phyloP scores from a whole-genome alignment of 2,888 invertebrate genomes.

The Eupithecia insigniata region DNA sequence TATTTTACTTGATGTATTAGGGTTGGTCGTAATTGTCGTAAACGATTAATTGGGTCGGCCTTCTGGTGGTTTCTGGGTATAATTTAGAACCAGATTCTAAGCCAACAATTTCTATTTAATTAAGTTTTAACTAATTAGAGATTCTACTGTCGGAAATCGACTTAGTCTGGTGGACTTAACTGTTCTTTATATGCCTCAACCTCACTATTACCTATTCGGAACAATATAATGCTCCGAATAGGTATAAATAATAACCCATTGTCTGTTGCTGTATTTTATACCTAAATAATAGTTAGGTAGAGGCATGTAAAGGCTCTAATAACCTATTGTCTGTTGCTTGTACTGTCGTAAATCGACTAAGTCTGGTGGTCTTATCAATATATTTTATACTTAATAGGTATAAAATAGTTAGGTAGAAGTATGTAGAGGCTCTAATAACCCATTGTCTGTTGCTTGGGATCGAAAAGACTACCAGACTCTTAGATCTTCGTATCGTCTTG shows the following conservation, averaged over 20 bases:
- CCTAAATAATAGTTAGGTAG: background rate
- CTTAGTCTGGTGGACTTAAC: no score
- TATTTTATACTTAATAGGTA: no score
- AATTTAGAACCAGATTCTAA: background rate
- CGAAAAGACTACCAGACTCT: background rate
- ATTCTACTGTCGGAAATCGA: background rate
- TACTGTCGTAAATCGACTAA: no score
- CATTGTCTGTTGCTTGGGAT: background rate
- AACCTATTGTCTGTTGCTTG: background rate
- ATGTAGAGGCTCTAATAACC: background rate
- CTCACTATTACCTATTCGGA: no score
- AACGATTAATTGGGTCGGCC: background rate
- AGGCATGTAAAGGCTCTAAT: background rate
- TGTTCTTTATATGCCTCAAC: no score
- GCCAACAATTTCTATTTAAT: background rate
- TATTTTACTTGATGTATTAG: constrained; percentile 13
- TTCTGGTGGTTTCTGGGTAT: background rate
- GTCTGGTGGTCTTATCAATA: no score
- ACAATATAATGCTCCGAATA: no score
- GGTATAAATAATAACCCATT: no score
- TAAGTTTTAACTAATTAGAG: background rate
- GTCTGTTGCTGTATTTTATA: no score
- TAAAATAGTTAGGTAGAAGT: background rate
- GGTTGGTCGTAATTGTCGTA: background rate
- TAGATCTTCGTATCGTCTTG: background rate